phyloP scores from a whole-genome alignment of 1,140 invertebrate species.

The Calliopsis andreniformis region DNA sequence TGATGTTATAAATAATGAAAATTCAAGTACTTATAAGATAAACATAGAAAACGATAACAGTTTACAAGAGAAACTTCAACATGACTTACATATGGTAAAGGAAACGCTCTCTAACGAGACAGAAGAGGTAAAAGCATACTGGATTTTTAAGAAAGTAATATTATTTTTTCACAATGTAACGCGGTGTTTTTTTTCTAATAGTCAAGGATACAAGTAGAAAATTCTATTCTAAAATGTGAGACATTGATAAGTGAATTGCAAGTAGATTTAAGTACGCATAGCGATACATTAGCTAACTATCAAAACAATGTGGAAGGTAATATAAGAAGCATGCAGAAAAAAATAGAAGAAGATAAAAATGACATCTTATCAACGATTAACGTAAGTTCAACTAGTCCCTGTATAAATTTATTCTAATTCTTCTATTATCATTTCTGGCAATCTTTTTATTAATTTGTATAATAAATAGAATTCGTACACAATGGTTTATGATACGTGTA shows the following conservation, averaged over 20 bases:
- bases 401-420: conserved; percentile 1
- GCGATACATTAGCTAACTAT: conserved; percentile 64
- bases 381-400: conserved; percentile 22
- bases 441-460: conserved; percentile 13
- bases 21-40: conserved; percentile 37
- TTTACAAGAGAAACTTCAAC: conserved; percentile 64
- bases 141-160: not conserved
- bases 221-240: conserved; percentile 56
- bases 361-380: conserved; percentile 30
- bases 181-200: conserved; percentile 27
- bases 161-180: not conserved
- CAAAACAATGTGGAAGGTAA: conserved; percentile 60
- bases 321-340: conserved; percentile 60
- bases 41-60: conserved; percentile 48
- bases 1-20: conserved; percentile 53
- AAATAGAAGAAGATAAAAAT: conserved; percentile 62
- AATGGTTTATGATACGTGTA: conserved; percentile 60
- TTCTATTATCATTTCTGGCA: not conserved
- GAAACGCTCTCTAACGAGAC: conserved; percentile 58
- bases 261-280: conserved; percentile 62
- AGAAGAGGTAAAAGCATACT: conserved; percentile 65
- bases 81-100: conserved; percentile 61
- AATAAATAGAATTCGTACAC: conserved; percentile 65
- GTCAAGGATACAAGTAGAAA: conserved; percentile 52
- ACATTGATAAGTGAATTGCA: conserved; percentile 67